phyloP scores from a whole-genome alignment of 1,140 invertebrate genomes.

The Sinella curviseta region DNA sequence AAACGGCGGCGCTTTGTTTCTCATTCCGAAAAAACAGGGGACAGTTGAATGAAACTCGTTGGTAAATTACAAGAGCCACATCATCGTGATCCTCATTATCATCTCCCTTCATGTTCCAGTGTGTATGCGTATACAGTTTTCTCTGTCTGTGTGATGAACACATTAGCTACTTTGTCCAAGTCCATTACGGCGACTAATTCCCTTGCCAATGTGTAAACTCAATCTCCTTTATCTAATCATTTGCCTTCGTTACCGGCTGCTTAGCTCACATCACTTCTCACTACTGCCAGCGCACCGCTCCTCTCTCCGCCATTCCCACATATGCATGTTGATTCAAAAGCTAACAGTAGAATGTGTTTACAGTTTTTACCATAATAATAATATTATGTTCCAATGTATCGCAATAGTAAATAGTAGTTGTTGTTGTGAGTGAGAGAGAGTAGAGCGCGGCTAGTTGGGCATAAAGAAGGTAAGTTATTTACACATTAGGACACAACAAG shows the following conservation, averaged over 20 bases:
- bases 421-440: too few relatives aligned
- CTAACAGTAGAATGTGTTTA: too few relatives aligned
- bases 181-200: slow-evolving; percentile 48
- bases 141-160: not conserved
- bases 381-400: too few relatives aligned
- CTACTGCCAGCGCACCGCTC: too few relatives aligned
- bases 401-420: too few relatives aligned
- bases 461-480: too few relatives aligned
- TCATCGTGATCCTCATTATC: too few relatives aligned
- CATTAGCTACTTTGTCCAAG: slow-evolving; percentile 14
- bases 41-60: not conserved
- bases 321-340: not conserved
- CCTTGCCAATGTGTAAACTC: slow-evolving; percentile 43
- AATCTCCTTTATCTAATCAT: slow-evolving; percentile 46
- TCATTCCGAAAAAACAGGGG: not conserved
- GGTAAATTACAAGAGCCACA: slow-evolving; percentile 13
- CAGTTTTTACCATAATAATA: too few relatives aligned
- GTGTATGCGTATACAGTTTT: not conserved
- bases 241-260: slow-evolving; percentile 1
- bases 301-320: too few relatives aligned
- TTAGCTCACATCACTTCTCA: not conserved
- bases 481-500: too few relatives aligned
- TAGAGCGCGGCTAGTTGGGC: too few relatives aligned
- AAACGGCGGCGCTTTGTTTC: not conserved
- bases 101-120: too few relatives aligned